Evolutionary conservation across 2,113 vertebrate species (phyloP), one percentile per base, ranked within the genome.

Genomic region (Lepus timidus): DNA sequence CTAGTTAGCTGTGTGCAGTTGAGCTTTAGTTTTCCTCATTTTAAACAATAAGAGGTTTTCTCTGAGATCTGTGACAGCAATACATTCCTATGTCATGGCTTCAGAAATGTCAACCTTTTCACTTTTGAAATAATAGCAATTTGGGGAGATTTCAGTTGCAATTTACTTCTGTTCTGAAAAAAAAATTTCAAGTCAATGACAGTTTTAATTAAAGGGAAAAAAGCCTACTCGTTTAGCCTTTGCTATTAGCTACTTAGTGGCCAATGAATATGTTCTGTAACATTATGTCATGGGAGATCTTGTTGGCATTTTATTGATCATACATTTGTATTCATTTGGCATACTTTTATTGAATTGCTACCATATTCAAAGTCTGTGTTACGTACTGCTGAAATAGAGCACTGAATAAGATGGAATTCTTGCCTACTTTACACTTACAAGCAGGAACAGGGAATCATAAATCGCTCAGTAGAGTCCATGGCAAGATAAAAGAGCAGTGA

Each of bases 71-170:
- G 27, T 73, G 19, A 7, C 44, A 44, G 49, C 65, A 68, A n/a
- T 88, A 78, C 0, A 67, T 90, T 67, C 76, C 51, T 58, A 10
- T 84, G 17, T 81, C 55, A 78, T 13, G 7, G 2, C 61, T 74
- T 81, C 73, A 91, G 33, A 91, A 94, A 87, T 80, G n/a, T 89
- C 39, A 85, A 78, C 33, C 36, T 80, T 51, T 79, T 75, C 9
- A 36, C 75, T 91, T 96, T 80, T 29, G 76, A 89, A 93, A 90
- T 93, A 85, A 94, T 78, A 55, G 39, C 85, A 76, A 87, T 87
- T 93, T 81, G 39, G 25, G 58, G 14, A 70, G 79, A 74, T 73
- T 2, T 90, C 81, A 90, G 51, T 9, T 67, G 90, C 95, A 90
- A 81, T 89, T 94, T 91, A 81, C 36, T 20, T 96, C 23, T 79